Base-by-base conservation (phyloP, 1,140 invertebrate species). In the Hetaerina americana region DNA sequence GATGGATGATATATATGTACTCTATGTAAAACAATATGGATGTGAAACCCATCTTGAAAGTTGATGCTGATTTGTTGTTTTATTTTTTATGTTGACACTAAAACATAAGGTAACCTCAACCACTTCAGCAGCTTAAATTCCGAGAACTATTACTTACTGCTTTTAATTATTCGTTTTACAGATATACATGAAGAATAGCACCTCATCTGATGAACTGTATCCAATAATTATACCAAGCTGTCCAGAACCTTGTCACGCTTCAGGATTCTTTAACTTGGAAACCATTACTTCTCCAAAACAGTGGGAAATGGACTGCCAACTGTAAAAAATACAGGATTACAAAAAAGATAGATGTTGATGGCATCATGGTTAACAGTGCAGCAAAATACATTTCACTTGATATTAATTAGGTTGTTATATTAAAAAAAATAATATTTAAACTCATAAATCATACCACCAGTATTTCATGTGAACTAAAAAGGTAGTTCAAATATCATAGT, bases 281-380 rank as follows among this genome's bases (percentile, higher is more conserved):
- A 75, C 81, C 28, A 71, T 80, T n/a, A 76, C 85, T 1, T 75
- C 86, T 27, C 80, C 86, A 26, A 72, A 77, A 26, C 77, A 87
- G 74, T 87, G 84, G 79, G 81, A 84, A 31, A 74, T 79, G 31
- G 85, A 86, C 72, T 87, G 86, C 73, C 77, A 72, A 31, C 10
- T 73, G 10, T 69, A 22, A 70, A 18, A 12, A 57, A 57, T 57
- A 12, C n/a, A n/a, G n/a, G n/a, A n/a, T n/a, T n/a, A n/a, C n/a
- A n/a, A n/a, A n/a, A n/a, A n/a, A n/a, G n/a, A n/a, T n/a, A n/a
- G n/a, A n/a, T n/a, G n/a, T n/a, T n/a, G n/a, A n/a, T n/a, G n/a
- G n/a, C n/a, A n/a, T n/a, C n/a, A n/a, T n/a, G n/a, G n/a, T n/a
- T n/a, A n/a, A n/a, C n/a, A n/a, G n/a, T n/a, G n/a, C n/a, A n/a